phyloP scores from a whole-genome alignment of 1,140 invertebrate genomes.

The Bicyclus anynana region DNA sequence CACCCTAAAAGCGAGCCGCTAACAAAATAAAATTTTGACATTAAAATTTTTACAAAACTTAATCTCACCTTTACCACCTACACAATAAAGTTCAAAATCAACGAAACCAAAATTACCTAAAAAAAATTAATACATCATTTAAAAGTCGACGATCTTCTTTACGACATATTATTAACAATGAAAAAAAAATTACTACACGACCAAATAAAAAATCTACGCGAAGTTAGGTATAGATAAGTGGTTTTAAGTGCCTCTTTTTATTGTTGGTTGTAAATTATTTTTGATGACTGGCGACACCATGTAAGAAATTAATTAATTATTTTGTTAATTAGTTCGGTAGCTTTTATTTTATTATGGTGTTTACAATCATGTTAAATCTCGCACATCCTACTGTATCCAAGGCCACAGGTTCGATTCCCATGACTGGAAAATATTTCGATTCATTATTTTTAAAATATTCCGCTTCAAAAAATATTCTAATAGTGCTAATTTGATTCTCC shows the following conservation, averaged over 20 bases:
- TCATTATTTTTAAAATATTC: too few relatives aligned
- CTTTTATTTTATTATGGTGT: neutral
- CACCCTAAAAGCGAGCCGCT: conserved; percentile 3
- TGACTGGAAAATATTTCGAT: too few relatives aligned
- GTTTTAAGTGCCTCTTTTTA: conserved; percentile 9
- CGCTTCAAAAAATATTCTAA: too few relatives aligned
- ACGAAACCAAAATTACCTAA: neutral
- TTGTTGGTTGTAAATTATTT: conserved; percentile 18
- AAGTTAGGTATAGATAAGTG: conserved; percentile 5
- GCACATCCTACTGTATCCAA: too few relatives aligned
- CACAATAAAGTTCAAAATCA: neutral
- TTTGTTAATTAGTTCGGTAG: neutral
- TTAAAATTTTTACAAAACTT: neutral
- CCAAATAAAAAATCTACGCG: conserved; percentile 13
- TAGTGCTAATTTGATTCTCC: too few relatives aligned
- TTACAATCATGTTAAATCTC: too few relatives aligned
- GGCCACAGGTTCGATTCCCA: too few relatives aligned
- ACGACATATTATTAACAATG: conserved; percentile 6
- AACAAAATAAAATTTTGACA: conserved; percentile 2
- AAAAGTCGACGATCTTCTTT: conserved; percentile 1
- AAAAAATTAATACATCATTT: neutral
- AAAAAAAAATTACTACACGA: conserved; percentile 7
- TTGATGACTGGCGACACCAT: conserved; percentile 6
- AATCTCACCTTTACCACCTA: neutral
- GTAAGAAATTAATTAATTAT: neutral